These are phyloP conservation scores for Heterocephalus glaber DNA, from an alignment of 2,113 vertebrate genomes.

Conservation along the genomic window DNA sequence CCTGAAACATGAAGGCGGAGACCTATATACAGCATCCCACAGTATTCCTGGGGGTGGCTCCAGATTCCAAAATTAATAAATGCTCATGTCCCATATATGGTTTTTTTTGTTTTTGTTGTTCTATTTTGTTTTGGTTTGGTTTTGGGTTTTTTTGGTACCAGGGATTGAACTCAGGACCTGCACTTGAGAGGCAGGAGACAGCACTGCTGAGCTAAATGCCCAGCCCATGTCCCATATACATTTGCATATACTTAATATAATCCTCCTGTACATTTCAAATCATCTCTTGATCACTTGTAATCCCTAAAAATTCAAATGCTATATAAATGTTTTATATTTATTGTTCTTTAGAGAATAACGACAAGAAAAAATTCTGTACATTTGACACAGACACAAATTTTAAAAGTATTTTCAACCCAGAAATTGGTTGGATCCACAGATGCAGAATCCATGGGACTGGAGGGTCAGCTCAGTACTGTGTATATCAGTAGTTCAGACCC, in stretches of 20 bases:
- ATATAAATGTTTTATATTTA: background rate
- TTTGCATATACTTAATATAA: background rate
- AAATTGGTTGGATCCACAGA: background rate
- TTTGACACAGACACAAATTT: background rate
- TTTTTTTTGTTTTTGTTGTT: no score
- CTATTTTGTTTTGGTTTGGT: no score
- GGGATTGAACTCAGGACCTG: no score
- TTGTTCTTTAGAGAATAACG: no score
- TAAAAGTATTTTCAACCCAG: background rate
- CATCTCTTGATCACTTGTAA: background rate
- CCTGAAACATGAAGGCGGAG: background rate
- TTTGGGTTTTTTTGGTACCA: no score
- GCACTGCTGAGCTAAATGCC: no score
- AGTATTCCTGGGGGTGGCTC: background rate
- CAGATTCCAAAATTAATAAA: background rate
- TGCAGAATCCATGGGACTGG: background rate
- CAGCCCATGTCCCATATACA: accelerated
- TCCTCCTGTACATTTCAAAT: background rate
- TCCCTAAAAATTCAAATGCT: background rate
- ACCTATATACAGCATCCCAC: no score
- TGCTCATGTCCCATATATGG: accelerated
- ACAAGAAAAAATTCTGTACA: background rate
- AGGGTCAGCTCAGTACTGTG: no score
- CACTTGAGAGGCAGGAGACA: no score
- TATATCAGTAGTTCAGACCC: background rate